A percentile compares a stretch with the other conserved stretches of the same genome.
phyloP scores from a whole-genome alignment of 1,140 invertebrate species.

The Drosophila varians region DNA sequence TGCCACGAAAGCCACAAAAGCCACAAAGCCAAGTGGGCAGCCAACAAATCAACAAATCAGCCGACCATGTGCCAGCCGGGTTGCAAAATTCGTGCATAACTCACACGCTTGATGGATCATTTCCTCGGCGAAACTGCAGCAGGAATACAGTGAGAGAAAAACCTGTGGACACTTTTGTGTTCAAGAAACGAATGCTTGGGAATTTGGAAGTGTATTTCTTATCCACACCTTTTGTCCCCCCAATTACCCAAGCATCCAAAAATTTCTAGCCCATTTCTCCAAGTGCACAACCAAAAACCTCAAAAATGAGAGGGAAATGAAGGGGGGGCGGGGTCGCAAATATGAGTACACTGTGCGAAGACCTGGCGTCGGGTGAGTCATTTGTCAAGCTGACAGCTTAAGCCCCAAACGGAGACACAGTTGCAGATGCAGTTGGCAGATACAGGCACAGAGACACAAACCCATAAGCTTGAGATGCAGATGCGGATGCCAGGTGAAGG shows the following conservation, averaged over 20 bases:
- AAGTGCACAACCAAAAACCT: not conserved
- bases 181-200: too few species aligned
- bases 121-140: constrained; percentile 66
- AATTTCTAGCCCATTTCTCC: too few species aligned
- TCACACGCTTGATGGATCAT: constrained; percentile 75
- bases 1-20: constrained; percentile 23
- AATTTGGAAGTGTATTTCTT: too few species aligned
- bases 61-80: constrained; percentile 20
- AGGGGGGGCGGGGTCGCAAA: not conserved
- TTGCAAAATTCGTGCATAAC: constrained; percentile 70
- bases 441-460: not conserved
- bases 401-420: constrained; percentile 22
- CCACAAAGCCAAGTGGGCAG: constrained; percentile 16
- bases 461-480: not conserved
- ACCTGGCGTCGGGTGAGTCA: constrained; percentile 48
- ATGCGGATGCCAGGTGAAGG: constrained; percentile 24
- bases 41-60: constrained; percentile 21
- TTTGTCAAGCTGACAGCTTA: constrained; percentile 49
- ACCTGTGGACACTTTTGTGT: not conserved
- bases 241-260: too few species aligned
- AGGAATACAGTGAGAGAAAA: constrained; percentile 8
- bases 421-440: constrained; percentile 25
- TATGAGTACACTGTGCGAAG: constrained; percentile 4
- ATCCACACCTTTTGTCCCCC: too few species aligned
- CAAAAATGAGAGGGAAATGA: not conserved